Evolutionary conservation across 2,888 invertebrate genomes (phyloP).

Genomic region (Machimus rusticus): DNA sequence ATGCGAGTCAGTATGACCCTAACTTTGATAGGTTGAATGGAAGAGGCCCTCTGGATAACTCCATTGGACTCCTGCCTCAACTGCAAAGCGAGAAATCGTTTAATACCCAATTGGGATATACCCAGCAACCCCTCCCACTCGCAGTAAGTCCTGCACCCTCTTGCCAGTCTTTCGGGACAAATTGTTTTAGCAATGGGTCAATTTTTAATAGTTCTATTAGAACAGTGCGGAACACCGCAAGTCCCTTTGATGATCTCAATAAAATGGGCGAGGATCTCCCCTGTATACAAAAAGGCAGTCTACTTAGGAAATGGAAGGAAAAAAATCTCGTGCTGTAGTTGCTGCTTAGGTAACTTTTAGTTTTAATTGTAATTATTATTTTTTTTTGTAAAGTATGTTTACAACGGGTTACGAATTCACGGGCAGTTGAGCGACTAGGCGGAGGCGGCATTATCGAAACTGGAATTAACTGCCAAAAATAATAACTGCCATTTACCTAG

Average conservation of each 20-base stretch:
- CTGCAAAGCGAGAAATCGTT: not conserved
- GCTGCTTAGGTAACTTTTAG: not conserved
- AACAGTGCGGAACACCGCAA: not conserved
- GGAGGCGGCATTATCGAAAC: not conserved
- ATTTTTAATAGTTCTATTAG: not conserved
- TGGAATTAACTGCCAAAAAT: conserved; percentile 5
- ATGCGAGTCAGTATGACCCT: not conserved
- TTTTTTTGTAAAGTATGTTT: conserved; percentile 11
- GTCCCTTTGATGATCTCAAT: conserved; percentile 33
- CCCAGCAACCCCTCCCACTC: not conserved
- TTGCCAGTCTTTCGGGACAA: not conserved
- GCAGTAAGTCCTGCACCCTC: not conserved
- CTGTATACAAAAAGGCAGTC: conserved; percentile 9
- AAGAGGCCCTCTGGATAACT: not conserved
- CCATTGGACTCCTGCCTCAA: not conserved
- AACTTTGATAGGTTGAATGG: not conserved
- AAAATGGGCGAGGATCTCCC: conserved; percentile 34
- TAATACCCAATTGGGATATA: not conserved
- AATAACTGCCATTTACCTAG: conserved; percentile 33
- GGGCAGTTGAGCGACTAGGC: not conserved
- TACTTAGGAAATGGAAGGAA: conserved; percentile 28
- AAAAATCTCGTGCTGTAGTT: not conserved
- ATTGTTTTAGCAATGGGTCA: not conserved
- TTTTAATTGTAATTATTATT: not conserved
- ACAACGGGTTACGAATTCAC: not conserved